Evolutionary conservation across 1,140 invertebrate species (phyloP).

Genomic region (Trigoniulus corallinus): DNA sequence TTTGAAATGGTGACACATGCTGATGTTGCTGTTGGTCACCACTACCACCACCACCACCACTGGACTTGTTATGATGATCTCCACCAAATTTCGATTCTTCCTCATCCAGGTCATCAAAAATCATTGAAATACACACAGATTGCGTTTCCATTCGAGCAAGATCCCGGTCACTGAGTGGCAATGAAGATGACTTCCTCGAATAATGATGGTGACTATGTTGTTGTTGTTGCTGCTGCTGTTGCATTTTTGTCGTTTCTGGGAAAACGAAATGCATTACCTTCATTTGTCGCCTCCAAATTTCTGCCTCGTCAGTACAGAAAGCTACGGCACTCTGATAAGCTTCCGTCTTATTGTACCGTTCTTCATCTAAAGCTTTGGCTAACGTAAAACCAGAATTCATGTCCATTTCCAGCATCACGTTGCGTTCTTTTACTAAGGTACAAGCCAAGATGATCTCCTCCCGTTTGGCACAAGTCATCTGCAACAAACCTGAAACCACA

Average conservation of each 20-base stretch:
- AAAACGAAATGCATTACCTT: slow-evolving; percentile 14
- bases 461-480: slow-evolving; percentile 20
- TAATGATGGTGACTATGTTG: not conserved
- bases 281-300: slow-evolving; percentile 19
- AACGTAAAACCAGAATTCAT: slow-evolving; percentile 22
- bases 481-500: slow-evolving; percentile 18
- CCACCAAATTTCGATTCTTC: not conserved
- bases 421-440: slow-evolving; percentile 22
- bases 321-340: slow-evolving; percentile 15
- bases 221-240: not conserved
- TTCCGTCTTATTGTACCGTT: slow-evolving; percentile 12
- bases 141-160: not conserved
- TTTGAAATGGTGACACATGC: not conserved
- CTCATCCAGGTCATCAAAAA: slow-evolving; percentile 9
- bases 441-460: slow-evolving; percentile 26
- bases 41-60: too few relatives aligned
- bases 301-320: slow-evolving; percentile 18
- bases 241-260: not conserved
- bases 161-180: not conserved
- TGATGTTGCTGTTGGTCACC: not conserved
- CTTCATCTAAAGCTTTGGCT: slow-evolving; percentile 10
- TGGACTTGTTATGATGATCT: not conserved
- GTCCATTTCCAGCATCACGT: slow-evolving; percentile 25
- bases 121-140: slow-evolving; percentile 8
- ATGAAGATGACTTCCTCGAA: not conserved